Base-by-base conservation (phyloP, 2,888 invertebrate genomes). In the Conomelus anceps region DNA sequence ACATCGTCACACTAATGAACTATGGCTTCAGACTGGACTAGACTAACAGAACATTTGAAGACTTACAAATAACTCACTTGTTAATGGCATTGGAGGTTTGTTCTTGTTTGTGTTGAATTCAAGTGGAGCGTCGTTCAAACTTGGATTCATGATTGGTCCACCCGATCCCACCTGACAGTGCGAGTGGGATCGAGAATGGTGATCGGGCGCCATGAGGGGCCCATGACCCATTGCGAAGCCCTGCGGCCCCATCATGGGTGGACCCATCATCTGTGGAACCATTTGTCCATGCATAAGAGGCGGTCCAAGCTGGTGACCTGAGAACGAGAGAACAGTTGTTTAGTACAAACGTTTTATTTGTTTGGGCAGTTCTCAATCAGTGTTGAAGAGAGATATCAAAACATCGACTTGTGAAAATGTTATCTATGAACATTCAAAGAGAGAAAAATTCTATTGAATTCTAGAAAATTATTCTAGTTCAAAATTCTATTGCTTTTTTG, bases 31-130 rank as follows among this genome's bases (percentile, higher is more conserved):
- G n/a, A n/a, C n/a, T n/a, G n/a, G n/a, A n/a, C n/a, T n/a, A n/a
- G n/a, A n/a, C n/a, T n/a, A n/a, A n/a, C n/a, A n/a, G n/a, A n/a
- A n/a, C n/a, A 23, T 22, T 22, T 22, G n/a, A 85, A 3, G 85
- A 84, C 41, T 22, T 23, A 20, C 17, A 34, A 1, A 87, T 22
- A 88, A 88, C 89, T 88, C 85, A 91, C 91, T 89, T 85, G 90
- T 22, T 41, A 94, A 92, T 22, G 95, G 94, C 91, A 95, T 94
- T 24, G 95, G 94, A 88, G 94, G 95, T 92, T 94, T 95, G 92
- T 94, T 94, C 92, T 95, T 95, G 91, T 94, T 95, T 84, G 94
- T 94, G 91, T 95, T 95, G 92, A 96, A 96, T 92, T 96, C 95
- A 87, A 96, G 92, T 0, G 96, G 95, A 23, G 94, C 94, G 92